These are phyloP conservation scores for Xenentodon cancila DNA, from an alignment of 2,797 vertebrate genomes.

Conservation along the genomic window DNA sequence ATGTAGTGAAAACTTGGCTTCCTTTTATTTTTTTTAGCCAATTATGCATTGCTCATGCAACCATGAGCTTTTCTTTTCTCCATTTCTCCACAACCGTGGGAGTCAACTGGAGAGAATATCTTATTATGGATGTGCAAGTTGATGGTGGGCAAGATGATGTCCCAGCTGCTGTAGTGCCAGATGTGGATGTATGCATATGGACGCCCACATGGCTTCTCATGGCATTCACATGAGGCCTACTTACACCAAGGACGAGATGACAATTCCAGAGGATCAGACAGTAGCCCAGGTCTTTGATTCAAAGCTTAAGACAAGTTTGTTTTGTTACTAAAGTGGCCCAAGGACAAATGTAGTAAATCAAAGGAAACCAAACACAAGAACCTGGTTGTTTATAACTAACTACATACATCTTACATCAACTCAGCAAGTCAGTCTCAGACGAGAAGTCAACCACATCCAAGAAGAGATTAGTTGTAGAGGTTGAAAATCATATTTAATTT, in stretches of 20 bases:
- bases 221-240: background rate
- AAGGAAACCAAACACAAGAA: too few relatives aligned
- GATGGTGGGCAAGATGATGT: slow-evolving; percentile 30
- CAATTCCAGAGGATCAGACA: slow-evolving; percentile 38
- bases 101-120: slow-evolving; percentile 15
- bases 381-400: too few relatives aligned
- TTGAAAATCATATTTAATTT: too few relatives aligned
- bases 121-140: slow-evolving; percentile 12
- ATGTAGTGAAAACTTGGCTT: background rate
- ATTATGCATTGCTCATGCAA: slow-evolving; percentile 13
- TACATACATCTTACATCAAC: too few relatives aligned
- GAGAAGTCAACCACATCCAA: too few relatives aligned
- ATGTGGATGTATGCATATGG: slow-evolving; percentile 5
- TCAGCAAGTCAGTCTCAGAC: too few relatives aligned
- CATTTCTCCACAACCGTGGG: background rate
- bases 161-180: background rate
- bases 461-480: too few relatives aligned
- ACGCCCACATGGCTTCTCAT: background rate
- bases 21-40: slow-evolving; percentile 1
- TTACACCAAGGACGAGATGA: background rate
- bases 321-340: too few relatives aligned
- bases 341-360: too few relatives aligned
- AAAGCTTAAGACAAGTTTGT: too few relatives aligned
- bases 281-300: slow-evolving; percentile 50
- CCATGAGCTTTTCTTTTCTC: background rate